Percentiles rank a stretch among this genome's conserved stretches.
Conservation (phyloP, 2,113 vertebrate genomes). For the Tenrec ecaudatus region DNA sequence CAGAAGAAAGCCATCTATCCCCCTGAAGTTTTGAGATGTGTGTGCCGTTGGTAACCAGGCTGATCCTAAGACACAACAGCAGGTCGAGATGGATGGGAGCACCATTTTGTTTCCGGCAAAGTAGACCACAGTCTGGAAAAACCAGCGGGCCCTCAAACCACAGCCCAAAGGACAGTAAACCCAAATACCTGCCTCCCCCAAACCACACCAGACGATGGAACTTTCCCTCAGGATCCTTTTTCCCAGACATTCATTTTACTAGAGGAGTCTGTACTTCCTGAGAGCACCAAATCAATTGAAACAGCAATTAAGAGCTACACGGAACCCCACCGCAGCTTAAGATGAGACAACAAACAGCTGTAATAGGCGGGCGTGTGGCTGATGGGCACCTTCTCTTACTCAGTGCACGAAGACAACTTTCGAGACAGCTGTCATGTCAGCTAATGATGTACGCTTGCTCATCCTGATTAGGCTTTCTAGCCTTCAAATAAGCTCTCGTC, state of each 20-base stretch:
- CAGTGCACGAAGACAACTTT: background rate
- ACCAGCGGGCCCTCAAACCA: constrained; percentile 70
- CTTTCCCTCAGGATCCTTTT: constrained; percentile 76
- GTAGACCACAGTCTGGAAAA: constrained; percentile 78
- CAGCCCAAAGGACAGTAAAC: constrained; percentile 76
- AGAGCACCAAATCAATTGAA: constrained; percentile 58
- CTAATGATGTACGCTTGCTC: background rate
- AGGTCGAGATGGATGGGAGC: constrained; percentile 54
- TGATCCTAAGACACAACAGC: constrained; percentile 68
- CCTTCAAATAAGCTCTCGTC: background rate
- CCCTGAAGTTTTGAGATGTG: constrained; percentile 23
- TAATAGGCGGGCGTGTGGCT: background rate
- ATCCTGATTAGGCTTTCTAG: background rate
- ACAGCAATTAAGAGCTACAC: constrained; percentile 32
- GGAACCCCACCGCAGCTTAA: background rate
- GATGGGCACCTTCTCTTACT: background rate
- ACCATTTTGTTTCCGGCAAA: constrained; percentile 71
- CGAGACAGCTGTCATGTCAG: background rate
- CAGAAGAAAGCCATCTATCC: background rate
- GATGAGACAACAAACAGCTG: constrained; percentile 11
- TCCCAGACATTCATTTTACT: constrained; percentile 57
- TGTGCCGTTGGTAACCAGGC: constrained; percentile 55
- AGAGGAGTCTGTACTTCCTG: constrained; percentile 18
- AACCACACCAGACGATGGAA: constrained; percentile 77
- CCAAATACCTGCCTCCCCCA: constrained; percentile 69